Evolutionary conservation across 2,797 vertebrate genomes (phyloP), one percentile per base, ranked within the genome.

Genomic region (Diplodus puntazzo): DNA sequence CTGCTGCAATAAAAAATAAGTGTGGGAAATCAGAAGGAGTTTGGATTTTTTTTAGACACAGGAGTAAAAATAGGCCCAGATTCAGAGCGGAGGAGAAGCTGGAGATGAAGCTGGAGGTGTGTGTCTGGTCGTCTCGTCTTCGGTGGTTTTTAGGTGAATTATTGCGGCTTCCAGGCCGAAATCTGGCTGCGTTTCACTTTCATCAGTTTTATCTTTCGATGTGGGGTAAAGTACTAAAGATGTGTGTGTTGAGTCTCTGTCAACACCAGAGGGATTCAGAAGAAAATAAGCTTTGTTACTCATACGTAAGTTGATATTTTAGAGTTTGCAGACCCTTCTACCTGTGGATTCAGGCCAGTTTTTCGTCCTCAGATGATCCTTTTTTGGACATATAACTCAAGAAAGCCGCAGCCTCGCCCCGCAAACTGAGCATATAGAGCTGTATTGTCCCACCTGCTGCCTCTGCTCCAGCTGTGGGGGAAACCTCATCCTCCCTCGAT

Each of bases 71-170:
- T 61, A 72, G 46, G 9, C 23, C 10, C 27, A 42, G 66, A 60
- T 5, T 23, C 5, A n/a, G 49, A 73, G 60, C 2, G 90, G 88
- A 93, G 85, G 81, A 90, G 67, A 87, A 74, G 66, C n/a, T 60
- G 34, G 7, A 2, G 34, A 39, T 39, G 34, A 39, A 39, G 34
- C 4, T 11, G 42, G 43, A 71, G 49, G 63, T 73, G 34, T 74
- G 20, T 46, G 17, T 25, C 45, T 43, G 11, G 64, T 17, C 18
- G 0, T 11, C 17, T 39, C 7, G 34, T 39, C 11, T 70, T 7
- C 1, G 16, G 3, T 45, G 11, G 54, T 49, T 58, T 64, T 4
- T 2, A n/a, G 46, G 9, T 34, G 3, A 66, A 53, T 8, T 14
- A 18, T 12, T 3, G 18, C 27, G 34, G 23, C 20, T 34, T 64